Conservation (phyloP, 2,888 invertebrate genomes). For the Drosophila mimica region DNA sequence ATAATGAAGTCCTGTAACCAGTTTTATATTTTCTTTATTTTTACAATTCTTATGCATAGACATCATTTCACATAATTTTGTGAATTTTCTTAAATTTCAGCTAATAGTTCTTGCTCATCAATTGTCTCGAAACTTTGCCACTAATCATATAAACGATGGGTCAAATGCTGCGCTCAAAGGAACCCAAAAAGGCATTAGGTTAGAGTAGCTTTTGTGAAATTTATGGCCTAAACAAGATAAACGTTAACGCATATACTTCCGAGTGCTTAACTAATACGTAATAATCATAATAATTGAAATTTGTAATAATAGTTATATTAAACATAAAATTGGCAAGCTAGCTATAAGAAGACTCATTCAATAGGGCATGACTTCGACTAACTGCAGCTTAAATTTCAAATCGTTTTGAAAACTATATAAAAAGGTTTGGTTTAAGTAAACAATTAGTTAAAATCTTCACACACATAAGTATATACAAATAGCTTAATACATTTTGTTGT, state of each 20-base stretch:
- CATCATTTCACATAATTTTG: constrained; percentile 52
- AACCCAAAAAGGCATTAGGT: constrained; percentile 39
- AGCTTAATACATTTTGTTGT: constrained; percentile 39
- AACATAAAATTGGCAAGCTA: constrained; percentile 71
- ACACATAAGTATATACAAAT: constrained; percentile 32
- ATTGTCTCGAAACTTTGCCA: constrained; percentile 28
- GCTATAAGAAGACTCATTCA: constrained; percentile 74
- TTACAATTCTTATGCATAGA: constrained; percentile 62
- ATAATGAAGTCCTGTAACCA: neutral
- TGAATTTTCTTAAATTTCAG: constrained; percentile 54
- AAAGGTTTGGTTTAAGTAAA: constrained; percentile 46
- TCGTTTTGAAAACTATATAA: constrained; percentile 43
- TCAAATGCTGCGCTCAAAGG: constrained; percentile 56
- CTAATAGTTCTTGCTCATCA: constrained; percentile 71
- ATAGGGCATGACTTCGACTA: constrained; percentile 66
- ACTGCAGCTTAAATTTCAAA: constrained; percentile 41
- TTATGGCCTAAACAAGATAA: constrained; percentile 55
- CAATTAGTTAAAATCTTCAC: constrained; percentile 30
- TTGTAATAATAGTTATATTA: constrained; percentile 37
- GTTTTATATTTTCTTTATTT: constrained; percentile 67
- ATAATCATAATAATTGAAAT: constrained; percentile 25
- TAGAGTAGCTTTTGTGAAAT: constrained; percentile 25
- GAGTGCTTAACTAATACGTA: constrained; percentile 14
- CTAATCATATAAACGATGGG: constrained; percentile 31
- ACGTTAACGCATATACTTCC: constrained; percentile 23